phyloP scores from a whole-genome alignment of 92 coral and sea anemone species.

The Hydrozoanthus gracilis region DNA sequence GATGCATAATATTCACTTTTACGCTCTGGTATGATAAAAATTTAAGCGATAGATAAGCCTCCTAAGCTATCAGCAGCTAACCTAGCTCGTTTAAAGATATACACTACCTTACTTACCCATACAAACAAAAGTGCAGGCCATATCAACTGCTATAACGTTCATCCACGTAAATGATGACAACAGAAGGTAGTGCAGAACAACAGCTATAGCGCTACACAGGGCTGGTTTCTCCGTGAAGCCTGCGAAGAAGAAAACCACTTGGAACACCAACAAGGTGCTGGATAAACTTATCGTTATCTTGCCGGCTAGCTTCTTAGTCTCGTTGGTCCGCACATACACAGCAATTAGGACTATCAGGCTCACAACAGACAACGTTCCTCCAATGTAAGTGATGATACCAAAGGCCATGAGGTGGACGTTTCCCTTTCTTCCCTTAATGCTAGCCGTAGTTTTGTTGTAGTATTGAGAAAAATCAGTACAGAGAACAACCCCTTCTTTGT shows the following conservation, averaged over 20 bases:
- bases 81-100: no score
- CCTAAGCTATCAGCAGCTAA: not conserved
- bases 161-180: slow-evolving; percentile 3
- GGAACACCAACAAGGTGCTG: not conserved
- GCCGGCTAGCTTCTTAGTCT: slow-evolving; percentile 1
- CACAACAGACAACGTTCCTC: not conserved
- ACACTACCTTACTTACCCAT: not conserved
- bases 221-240: not conserved
- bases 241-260: no score
- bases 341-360: slow-evolving; percentile 17
- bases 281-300: slow-evolving; percentile 23
- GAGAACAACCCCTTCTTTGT: not conserved
- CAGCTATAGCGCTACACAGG: slow-evolving; percentile 9
- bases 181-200: slow-evolving; percentile 9
- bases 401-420: not conserved
- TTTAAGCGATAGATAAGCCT: not conserved
- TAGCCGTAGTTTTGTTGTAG: not conserved
- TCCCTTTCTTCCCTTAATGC: not conserved
- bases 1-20: no score
- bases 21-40: no score
- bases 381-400: not conserved
- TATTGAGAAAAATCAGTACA: slow-evolving; percentile 11
- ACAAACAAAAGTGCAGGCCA: slow-evolving; percentile 5
- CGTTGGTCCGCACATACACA: slow-evolving; percentile 17
- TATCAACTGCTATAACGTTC: slow-evolving; percentile 1